These are phyloP conservation scores for Spermophilus dauricus DNA, from an alignment of 2,113 vertebrate species.

Conservation along the genomic window DNA sequence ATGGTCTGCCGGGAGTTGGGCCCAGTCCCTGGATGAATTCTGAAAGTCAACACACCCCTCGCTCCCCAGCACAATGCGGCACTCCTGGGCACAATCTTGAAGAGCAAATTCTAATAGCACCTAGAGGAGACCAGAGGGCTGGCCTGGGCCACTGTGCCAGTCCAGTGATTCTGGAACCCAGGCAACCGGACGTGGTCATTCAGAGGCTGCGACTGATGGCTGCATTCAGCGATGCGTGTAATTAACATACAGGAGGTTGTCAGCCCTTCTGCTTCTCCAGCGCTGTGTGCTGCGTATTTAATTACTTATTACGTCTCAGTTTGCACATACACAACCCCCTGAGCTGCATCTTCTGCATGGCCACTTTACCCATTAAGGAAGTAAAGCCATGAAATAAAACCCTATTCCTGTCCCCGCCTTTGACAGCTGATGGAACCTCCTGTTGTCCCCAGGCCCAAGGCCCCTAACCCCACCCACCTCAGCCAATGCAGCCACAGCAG, in stretches of 20 bases:
- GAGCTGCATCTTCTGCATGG: background rate
- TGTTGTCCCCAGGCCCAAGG: accelerated
- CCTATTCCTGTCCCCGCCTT: accelerated
- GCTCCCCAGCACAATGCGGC: background rate
- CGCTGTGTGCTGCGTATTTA: background rate
- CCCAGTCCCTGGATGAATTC: background rate
- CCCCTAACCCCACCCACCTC: no score
- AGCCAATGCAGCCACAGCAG: no score
- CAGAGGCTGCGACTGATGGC: background rate
- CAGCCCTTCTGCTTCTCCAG: background rate
- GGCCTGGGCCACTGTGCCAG: background rate
- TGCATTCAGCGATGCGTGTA: background rate
- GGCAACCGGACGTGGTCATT: background rate
- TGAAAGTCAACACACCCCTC: background rate
- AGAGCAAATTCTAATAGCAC: background rate
- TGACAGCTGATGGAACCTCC: background rate
- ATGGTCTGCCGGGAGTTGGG: background rate
- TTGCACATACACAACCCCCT: background rate
- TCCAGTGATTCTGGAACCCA: background rate
- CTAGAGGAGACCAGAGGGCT: no score
- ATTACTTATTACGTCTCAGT: background rate
- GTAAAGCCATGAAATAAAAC: background rate
- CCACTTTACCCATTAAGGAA: background rate
- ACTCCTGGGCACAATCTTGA: background rate
- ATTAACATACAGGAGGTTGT: background rate